These are phyloP conservation scores for Tachysurus fulvidraco DNA, from an alignment of 2,113 vertebrate species.

Conservation along the genomic window DNA sequence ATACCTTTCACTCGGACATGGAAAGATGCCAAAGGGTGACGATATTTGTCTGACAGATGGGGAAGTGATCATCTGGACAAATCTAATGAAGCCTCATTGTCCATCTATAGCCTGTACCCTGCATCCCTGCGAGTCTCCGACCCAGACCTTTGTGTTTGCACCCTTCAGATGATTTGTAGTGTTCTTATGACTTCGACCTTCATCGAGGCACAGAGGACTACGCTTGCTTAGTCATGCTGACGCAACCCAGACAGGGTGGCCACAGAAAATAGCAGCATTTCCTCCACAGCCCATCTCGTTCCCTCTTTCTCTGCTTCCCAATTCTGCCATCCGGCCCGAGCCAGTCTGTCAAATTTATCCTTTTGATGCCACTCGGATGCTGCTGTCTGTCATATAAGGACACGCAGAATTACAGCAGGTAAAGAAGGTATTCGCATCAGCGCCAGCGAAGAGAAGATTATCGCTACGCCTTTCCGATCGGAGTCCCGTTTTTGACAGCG, in stretches of 20 bases:
- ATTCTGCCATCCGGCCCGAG: conserved; percentile 9
- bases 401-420: conserved; percentile 25
- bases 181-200: conserved; percentile 20
- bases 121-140: neutral
- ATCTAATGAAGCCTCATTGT: neutral
- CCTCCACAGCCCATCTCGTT: neutral
- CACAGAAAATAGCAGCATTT: conserved; percentile 33
- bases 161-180: conserved; percentile 1
- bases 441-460: conserved; percentile 28
- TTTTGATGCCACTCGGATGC: neutral
- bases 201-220: conserved; percentile 48
- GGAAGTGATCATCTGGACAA: conserved; percentile 17
- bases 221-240: conserved; percentile 52
- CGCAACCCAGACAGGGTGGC: conserved; percentile 30
- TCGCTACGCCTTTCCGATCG: conserved; percentile 19
- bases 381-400: neutral
- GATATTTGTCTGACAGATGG: neutral
- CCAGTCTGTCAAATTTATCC: conserved; percentile 21
- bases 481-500: conserved; percentile 10
- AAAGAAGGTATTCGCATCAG: conserved; percentile 9
- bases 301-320: conserved; percentile 32
- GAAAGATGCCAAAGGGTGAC: conserved; percentile 16
- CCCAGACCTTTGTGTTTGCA: neutral
- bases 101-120: neutral
- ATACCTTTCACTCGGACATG: neutral